A percentile compares a stretch with the other conserved stretches of the same genome.
Evolutionary conservation across 2,888 invertebrate genomes (phyloP).

Genomic region (Lepidochitona cinerea): DNA sequence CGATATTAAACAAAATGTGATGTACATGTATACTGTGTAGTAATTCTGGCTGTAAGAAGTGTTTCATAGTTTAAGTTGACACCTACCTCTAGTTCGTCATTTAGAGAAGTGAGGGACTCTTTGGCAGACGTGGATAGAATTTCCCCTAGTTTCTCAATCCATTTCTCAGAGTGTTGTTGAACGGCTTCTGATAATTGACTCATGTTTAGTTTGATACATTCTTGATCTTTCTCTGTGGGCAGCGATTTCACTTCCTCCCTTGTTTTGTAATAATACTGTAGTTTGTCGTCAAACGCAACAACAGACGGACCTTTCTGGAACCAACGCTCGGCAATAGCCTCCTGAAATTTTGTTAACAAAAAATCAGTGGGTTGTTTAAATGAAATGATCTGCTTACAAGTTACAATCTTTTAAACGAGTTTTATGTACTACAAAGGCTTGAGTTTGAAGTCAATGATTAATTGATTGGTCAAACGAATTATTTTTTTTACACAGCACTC

Average conservation of each 20-base stretch:
- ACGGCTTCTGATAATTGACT: conserved; percentile 80
- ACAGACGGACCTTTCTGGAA: conserved; percentile 78
- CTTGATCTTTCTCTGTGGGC: conserved; percentile 61
- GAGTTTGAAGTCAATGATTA: too few species aligned
- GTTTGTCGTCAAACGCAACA: conserved; percentile 84
- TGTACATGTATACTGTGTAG: too few species aligned
- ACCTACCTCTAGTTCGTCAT: conserved; percentile 78
- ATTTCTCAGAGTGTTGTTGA: conserved; percentile 82
- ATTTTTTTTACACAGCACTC: too few species aligned
- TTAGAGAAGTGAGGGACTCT: conserved; percentile 79
- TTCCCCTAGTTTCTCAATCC: conserved; percentile 83
- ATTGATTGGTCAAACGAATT: too few species aligned
- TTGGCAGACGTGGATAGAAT: conserved; percentile 80
- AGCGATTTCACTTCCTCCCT: conserved; percentile 77
- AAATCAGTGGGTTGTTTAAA: neutral
- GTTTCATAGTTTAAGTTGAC: too few species aligned
- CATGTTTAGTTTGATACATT: conserved; percentile 77
- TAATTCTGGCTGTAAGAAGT: too few species aligned
- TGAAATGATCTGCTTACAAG: too few species aligned
- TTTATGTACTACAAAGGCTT: too few species aligned
- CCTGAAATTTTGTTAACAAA: conserved; percentile 40
- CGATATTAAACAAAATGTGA: too few species aligned
- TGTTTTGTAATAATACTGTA: conserved; percentile 86
- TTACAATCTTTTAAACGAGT: too few species aligned
- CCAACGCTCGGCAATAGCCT: conserved; percentile 83